Evolutionary conservation across 2,797 vertebrate genomes (phyloP).

Genomic region (Hydrocynus forskahlii): DNA sequence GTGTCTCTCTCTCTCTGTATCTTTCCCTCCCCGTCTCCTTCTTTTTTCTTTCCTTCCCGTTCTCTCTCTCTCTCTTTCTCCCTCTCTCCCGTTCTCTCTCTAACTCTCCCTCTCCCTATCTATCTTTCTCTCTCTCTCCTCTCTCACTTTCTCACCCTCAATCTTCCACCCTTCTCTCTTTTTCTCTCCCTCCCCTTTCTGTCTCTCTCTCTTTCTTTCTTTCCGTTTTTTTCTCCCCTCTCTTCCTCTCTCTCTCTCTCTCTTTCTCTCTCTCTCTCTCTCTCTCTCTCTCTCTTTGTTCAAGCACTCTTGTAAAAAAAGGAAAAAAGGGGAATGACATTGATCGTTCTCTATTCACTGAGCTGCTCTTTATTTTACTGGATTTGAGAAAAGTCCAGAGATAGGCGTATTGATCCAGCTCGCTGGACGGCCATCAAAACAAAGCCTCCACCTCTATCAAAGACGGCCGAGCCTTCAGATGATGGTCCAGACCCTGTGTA

Average conservation of each 20-base stretch:
- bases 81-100: no score
- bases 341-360: slow-evolving; percentile 45
- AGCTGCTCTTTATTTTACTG: slow-evolving; percentile 42
- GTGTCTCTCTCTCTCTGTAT: neutral
- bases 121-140: no score
- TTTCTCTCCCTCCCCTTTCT: neutral
- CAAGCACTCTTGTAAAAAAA: slow-evolving; percentile 27
- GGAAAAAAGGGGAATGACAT: slow-evolving; percentile 30
- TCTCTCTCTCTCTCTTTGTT: slow-evolving; percentile 23
- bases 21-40: neutral
- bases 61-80: no score
- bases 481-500: slow-evolving; percentile 46
- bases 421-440: slow-evolving; percentile 57
- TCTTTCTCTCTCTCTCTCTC: neutral
- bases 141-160: neutral
- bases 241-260: neutral
- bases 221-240: neutral
- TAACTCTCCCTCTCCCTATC: no score
- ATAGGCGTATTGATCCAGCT: slow-evolving; percentile 54
- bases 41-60: neutral
- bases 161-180: neutral
- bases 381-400: slow-evolving; percentile 57
- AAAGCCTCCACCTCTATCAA: slow-evolving; percentile 51
- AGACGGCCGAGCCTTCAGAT: slow-evolving; percentile 53
- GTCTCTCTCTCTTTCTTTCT: neutral